Percentiles rank a stretch among this genome's conserved stretches.
These are phyloP conservation scores for Chloroceryle inda DNA, from an alignment of 2,797 vertebrate species.

Conservation along the genomic window DNA sequence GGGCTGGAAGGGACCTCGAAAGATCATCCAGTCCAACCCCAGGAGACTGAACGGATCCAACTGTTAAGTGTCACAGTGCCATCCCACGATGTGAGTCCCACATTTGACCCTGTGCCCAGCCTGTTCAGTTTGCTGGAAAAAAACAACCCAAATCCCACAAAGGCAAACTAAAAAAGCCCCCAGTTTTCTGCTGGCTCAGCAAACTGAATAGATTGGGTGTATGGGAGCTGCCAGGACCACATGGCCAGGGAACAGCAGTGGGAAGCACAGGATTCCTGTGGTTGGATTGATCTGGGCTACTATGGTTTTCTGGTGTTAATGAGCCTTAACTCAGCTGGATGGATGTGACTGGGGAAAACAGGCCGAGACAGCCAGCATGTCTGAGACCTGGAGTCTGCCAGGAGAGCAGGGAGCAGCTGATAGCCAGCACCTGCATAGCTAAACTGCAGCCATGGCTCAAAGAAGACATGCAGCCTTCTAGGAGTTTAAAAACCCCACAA, in stretches of 20 bases:
- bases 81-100: neutral
- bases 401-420: neutral
- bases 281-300: neutral
- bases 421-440: neutral
- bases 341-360: neutral
- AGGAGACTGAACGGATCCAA: neutral
- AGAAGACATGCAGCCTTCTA: neutral
- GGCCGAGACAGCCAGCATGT: neutral
- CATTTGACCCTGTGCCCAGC: neutral
- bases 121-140: neutral
- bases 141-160: neutral
- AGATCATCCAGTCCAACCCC: too few species aligned
- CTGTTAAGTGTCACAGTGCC: neutral
- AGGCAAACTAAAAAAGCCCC: rapidly evolving
- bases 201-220: neutral
- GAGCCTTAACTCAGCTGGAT: neutral
- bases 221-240: neutral
- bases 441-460: neutral
- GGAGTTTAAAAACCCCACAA: neutral
- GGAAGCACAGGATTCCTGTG: neutral
- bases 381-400: neutral
- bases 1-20: too few species aligned
- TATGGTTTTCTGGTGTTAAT: neutral
- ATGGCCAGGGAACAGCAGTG: neutral
- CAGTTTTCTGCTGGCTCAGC: neutral